Evolutionary conservation across 2,888 invertebrate species (phyloP), one percentile per base, ranked within the genome.

Genomic region (Dryadula phaetusa): DNA sequence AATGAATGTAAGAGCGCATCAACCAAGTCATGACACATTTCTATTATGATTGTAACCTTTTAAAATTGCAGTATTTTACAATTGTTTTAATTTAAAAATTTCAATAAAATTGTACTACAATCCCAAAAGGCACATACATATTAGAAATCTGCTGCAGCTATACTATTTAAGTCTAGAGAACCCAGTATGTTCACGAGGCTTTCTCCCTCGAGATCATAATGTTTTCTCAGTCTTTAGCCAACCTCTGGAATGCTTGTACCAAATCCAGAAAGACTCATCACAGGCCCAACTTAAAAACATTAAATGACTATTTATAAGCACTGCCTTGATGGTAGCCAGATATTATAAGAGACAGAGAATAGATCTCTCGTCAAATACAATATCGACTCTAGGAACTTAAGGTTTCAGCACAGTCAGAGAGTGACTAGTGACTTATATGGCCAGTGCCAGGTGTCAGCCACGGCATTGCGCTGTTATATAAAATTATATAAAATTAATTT

Each of bases 131-230:
- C 75, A 74, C 72, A 75, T 77, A 82, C 87, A 88, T 84, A 78
- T 72, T 79, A 86, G 87, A 81, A 85, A 83, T 80, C 71, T 69
- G 79, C 84, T 78, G 81, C 79, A 86, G 88, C 87, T 83, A n/a
- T 83, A 85, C 79, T 81, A 80, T 81, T 82, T 86, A 88, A 87
- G 89, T 89, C 87, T 86, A 87, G 90, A 92, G 92, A 90, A 90
- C 81, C 78, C 83, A 73, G 76, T 87, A 91, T 87, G 88, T 76
- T 78, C 82, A 86, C 82, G 82, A 91, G 83, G 80, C 49, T 74
- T 7, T 14, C 12, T 14, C 65, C 79, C 79, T 87, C 84, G 79
- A 82, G 83, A 81, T 74, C 90, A 90, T 87, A 90, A 83, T 78
- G 83, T 76, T 78, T 87, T 89, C 92, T 89, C 92, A 83, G 81